Percentiles rank a stretch among this genome's conserved stretches.
Evolutionary conservation across 2,113 vertebrate species (phyloP).

Genomic region (Pongo abelii): DNA sequence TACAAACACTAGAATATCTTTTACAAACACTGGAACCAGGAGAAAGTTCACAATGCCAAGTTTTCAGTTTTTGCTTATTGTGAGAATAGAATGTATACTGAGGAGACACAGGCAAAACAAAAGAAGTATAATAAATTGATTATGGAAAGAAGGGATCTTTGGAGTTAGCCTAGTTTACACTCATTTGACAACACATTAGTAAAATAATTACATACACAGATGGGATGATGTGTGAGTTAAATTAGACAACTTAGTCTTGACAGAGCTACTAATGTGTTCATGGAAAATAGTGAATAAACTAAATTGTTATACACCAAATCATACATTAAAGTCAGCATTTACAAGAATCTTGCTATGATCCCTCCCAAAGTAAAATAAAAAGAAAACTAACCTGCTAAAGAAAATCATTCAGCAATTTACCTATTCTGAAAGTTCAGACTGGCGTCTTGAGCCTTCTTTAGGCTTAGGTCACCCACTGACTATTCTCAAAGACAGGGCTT

Average conservation of each 20-base stretch:
- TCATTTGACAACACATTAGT: neutral
- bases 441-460: neutral
- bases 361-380: constrained; percentile 35
- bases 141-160: neutral
- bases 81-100: neutral
- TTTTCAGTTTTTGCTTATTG: neutral
- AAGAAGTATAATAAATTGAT: neutral
- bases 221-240: neutral
- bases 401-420: neutral
- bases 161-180: neutral
- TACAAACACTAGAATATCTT: neutral
- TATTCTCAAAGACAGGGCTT: neutral
- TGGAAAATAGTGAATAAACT: neutral
- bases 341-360: neutral
- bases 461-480: neutral
- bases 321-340: neutral
- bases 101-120: neutral
- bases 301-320: neutral
- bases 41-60: neutral
- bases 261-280: neutral
- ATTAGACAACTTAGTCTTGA: neutral
- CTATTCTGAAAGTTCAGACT: neutral
- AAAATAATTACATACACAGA: neutral
- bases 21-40: neutral
- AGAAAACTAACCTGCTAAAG: neutral